These are phyloP conservation scores for Macrosteles quadrilineatus DNA, from an alignment of 1,140 invertebrate species.

Conservation along the genomic window DNA sequence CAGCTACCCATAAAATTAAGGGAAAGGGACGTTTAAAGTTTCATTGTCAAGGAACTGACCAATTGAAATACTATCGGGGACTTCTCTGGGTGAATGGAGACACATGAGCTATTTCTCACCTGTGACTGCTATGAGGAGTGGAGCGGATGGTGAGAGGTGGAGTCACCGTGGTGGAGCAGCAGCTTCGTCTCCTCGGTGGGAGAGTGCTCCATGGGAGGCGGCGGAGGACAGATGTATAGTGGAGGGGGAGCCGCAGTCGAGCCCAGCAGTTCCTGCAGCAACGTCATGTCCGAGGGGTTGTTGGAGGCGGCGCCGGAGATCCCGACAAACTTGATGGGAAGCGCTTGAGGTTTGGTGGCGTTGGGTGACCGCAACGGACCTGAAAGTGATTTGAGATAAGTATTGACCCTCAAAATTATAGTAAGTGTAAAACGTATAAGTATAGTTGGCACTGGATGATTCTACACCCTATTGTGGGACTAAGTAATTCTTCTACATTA, in stretches of 20 bases:
- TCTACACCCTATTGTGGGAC: no score
- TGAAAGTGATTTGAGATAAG: no score
- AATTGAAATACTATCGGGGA: no score
- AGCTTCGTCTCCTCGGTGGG: slow-evolving; percentile 58
- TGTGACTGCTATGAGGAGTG: slow-evolving; percentile 50
- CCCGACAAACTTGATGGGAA: slow-evolving; percentile 53
- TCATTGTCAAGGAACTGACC: no score
- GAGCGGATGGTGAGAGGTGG: slow-evolving; percentile 36
- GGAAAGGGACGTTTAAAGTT: no score
- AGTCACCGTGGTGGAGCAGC: slow-evolving; percentile 45
- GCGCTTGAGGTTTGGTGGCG: slow-evolving; percentile 41
- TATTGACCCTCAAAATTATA: no score
- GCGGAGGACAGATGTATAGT: slow-evolving; percentile 54
- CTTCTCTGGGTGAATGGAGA: no score
- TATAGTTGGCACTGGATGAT: no score
- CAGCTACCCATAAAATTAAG: no score
- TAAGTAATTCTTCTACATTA: no score
- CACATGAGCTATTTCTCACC: no score
- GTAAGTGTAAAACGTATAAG: no score
- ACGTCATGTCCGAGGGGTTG: slow-evolving; percentile 51
- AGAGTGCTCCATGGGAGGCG: slow-evolving; percentile 55
- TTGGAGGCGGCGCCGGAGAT: slow-evolving; percentile 47
- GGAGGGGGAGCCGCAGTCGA: slow-evolving; percentile 39
- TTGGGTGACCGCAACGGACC: slow-evolving; percentile 29
- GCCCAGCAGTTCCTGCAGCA: slow-evolving; percentile 40